These are phyloP conservation scores for Leptinotarsa peninsularis DNA, from an alignment of 2,888 invertebrate genomes.

Conservation along the genomic window DNA sequence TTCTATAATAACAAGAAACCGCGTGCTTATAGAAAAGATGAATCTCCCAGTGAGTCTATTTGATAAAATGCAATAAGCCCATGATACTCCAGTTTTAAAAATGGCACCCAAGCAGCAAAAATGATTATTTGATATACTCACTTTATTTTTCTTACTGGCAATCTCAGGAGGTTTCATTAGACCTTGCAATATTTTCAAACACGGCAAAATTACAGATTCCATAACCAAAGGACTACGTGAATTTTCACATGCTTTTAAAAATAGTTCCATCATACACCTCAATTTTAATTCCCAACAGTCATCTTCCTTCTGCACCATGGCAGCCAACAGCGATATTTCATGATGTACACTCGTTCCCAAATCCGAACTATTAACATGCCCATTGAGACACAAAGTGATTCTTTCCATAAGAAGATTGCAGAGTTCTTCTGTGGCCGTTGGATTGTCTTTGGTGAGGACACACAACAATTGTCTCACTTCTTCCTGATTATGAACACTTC, in stretches of 20 bases:
- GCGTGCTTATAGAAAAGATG: no score
- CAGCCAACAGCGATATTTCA: conserved; percentile 88
- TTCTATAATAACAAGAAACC: no score
- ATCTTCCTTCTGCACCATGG: conserved; percentile 91
- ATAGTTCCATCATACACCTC: conserved; percentile 87
- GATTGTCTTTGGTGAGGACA: conserved; percentile 88
- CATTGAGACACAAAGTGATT: conserved; percentile 81
- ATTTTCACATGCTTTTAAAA: conserved; percentile 81
- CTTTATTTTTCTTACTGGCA: conserved; percentile 43
- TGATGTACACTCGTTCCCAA: conserved; percentile 84
- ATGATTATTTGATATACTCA: conserved; percentile 2
- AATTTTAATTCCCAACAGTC: conserved; percentile 95
- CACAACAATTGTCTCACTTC: conserved; percentile 91
- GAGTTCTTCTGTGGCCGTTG: conserved; percentile 83
- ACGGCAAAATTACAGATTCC: conserved; percentile 92
- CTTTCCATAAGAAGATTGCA: conserved; percentile 85
- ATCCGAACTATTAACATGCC: conserved; percentile 81
- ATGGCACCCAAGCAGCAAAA: no score
- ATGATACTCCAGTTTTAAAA: no score
- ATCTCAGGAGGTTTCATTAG: conserved; percentile 78
- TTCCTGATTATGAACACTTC: conserved; percentile 83
- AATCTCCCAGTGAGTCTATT: no score
- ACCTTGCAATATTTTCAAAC: conserved; percentile 89
- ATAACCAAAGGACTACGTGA: conserved; percentile 88
- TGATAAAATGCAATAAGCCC: no score